Evolutionary conservation across 2,888 invertebrate species (phyloP), one percentile per base, ranked within the genome.

Genomic region (Ormyrus thymus): DNA sequence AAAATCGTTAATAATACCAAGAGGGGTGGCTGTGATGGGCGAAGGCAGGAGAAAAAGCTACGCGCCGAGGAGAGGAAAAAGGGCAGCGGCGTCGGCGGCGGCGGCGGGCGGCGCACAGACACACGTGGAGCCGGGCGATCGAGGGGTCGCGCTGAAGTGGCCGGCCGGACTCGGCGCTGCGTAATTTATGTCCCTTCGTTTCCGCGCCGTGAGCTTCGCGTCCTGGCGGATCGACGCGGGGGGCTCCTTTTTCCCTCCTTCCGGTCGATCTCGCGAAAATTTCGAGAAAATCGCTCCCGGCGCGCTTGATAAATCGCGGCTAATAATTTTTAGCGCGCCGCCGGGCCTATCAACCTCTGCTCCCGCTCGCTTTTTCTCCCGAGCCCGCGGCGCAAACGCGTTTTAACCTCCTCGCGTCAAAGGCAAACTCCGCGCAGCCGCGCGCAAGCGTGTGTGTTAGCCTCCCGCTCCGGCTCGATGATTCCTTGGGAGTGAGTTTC

Each of bases 171-270:
- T 85, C 82, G 84, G 84, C 82, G 85, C 84, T 83, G 86, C 83
- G 87, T 87, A 87, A 89, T 89, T 89, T 89, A 89, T 89, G 85
- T 87, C 86, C 85, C 84, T 86, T 86, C 85, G 86, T 87, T 89
- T 89, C 89, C 89, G 88, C 86, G 86, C 87, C 86, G 86, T 87
- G 86, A 84, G 85, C 85, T 84, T 81, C 85, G 85, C 86, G 84
- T 83, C 84, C 6, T 43, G 48, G 29, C 7, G 58, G 13, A 43
- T 86, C 87, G 84, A 84, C 86, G 85, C 85, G 86, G 85, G 85
- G 85, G 81, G 81, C 83, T 7, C 15, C 13, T 11, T 29, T 29
- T 9, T 13, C 64, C 56, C 72, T 68, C 45, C 62, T 82, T 76
- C 83, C 78, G 78, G 78, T 78, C 81, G 82, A 81, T 82, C 81